Evolutionary conservation across 2,797 vertebrate species (phyloP).

Genomic region (Octomys mimax): DNA sequence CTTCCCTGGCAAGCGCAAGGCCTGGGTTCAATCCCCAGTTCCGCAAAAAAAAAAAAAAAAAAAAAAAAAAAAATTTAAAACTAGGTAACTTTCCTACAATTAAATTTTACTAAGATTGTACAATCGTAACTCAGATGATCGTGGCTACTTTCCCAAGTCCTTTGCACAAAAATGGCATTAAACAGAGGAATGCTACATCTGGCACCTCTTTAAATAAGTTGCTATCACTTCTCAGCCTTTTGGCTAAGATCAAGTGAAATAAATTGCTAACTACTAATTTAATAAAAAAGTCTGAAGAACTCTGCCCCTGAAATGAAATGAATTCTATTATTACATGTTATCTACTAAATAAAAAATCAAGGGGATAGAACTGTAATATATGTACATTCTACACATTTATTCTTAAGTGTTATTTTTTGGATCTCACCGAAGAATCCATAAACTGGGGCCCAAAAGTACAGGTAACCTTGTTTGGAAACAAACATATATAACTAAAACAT

Average conservation of each 20-base stretch:
- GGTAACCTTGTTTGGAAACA: slow-evolving; percentile 24
- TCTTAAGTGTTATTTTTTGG: slow-evolving; percentile 26
- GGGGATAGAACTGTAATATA: not conserved
- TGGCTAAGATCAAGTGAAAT: too few relatives aligned
- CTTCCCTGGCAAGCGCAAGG: too few relatives aligned
- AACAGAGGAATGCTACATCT: slow-evolving; percentile 71
- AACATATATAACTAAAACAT: slow-evolving; percentile 60
- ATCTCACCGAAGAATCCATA: slow-evolving; percentile 61
- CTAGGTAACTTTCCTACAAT: slow-evolving; percentile 41
- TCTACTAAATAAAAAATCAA: slow-evolving; percentile 78
- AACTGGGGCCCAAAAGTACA: slow-evolving; percentile 56
- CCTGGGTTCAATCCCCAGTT: too few relatives aligned
- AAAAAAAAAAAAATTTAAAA: too few relatives aligned
- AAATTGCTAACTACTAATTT: slow-evolving; percentile 59
- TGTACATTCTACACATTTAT: slow-evolving; percentile 29
- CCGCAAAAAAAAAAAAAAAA: too few relatives aligned
- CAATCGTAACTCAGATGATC: slow-evolving; percentile 56
- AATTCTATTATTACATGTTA: slow-evolving; percentile 72
- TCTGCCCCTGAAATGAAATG: slow-evolving; percentile 68
- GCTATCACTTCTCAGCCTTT: too few relatives aligned
- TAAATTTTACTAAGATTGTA: slow-evolving; percentile 70
- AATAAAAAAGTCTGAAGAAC: slow-evolving; percentile 78
- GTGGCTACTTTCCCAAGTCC: slow-evolving; percentile 77
- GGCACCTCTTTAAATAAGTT: slow-evolving; percentile 82
- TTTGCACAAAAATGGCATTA: slow-evolving; percentile 79